Evolutionary conservation across 2,888 invertebrate genomes (phyloP).

Genomic region (Lasioglossum figueresi): DNA sequence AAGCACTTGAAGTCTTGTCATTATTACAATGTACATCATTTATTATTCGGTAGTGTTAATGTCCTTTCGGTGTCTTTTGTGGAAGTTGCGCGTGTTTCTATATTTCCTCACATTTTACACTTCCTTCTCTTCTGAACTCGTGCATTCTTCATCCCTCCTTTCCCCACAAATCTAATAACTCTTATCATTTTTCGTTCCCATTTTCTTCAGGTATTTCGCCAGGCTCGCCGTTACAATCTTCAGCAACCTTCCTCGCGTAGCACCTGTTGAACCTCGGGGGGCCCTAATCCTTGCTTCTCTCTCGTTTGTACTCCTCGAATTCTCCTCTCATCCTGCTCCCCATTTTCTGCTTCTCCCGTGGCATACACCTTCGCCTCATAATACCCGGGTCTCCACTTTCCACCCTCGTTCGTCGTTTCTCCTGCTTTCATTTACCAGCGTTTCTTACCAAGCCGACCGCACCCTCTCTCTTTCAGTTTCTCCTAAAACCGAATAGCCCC

Average conservation of each 20-base stretch:
- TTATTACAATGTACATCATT: not conserved
- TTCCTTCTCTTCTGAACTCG: not conserved
- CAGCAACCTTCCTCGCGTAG: not conserved
- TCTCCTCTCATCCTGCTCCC: not conserved
- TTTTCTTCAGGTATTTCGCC: not conserved
- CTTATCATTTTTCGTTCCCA: not conserved
- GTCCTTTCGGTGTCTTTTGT: not conserved
- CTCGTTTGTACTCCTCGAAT: constrained; percentile 4
- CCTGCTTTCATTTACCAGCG: not conserved
- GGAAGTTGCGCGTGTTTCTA: not conserved
- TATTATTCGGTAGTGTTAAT: not conserved
- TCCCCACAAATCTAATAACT: not conserved
- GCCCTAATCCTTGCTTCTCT: constrained; percentile 7
- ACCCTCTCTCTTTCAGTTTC: constrained; percentile 9
- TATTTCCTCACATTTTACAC: not conserved
- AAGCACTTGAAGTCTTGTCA: not conserved
- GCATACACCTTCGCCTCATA: not conserved
- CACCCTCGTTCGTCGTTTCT: not conserved
- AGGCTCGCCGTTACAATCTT: constrained; percentile 5
- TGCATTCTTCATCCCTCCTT: not conserved
- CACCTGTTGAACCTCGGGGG: not conserved
- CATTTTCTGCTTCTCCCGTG: not conserved
- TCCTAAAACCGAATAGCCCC: constrained; percentile 8
- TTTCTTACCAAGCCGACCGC: constrained; percentile 9
- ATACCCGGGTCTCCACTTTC: not conserved